Evolutionary conservation across 2,888 invertebrate genomes (phyloP).

Genomic region (Chaitophorus viminalis): DNA sequence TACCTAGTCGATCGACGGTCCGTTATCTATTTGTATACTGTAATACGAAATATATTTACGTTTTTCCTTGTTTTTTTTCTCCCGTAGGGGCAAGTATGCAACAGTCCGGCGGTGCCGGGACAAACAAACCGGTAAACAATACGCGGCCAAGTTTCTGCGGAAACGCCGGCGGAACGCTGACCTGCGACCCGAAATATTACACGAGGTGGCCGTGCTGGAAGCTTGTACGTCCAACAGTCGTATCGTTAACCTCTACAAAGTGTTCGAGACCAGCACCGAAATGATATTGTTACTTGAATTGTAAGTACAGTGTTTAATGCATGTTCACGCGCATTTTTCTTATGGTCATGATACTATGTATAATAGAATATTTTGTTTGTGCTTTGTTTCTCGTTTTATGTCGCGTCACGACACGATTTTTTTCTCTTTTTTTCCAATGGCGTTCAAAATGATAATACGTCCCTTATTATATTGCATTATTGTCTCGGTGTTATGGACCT

Average conservation of each 20-base stretch:
- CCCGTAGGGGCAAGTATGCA: conserved; percentile 93
- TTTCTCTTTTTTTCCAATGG: neutral
- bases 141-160: conserved; percentile 96
- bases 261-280: conserved; percentile 73
- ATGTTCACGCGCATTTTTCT: too few species aligned
- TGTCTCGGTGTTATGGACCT: too few species aligned
- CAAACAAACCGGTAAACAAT: conserved; percentile 85
- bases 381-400: too few species aligned
- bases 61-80: neutral
- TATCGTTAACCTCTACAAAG: conserved; percentile 91
- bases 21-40: neutral
- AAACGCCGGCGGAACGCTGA: conserved; percentile 88
- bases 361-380: too few species aligned
- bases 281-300: conserved; percentile 90
- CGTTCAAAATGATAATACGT: too few species aligned
- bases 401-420: neutral
- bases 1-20: too few species aligned
- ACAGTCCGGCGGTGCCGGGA: conserved; percentile 92
- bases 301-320: conserved; percentile 70
- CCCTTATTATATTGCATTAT: too few species aligned
- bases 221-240: conserved; percentile 84
- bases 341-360: too few species aligned
- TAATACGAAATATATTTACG: neutral
- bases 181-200: conserved; percentile 87
- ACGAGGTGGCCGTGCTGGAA: conserved; percentile 92